phyloP scores from a whole-genome alignment of 2,888 invertebrate genomes.

The Pegoplata infirma region DNA sequence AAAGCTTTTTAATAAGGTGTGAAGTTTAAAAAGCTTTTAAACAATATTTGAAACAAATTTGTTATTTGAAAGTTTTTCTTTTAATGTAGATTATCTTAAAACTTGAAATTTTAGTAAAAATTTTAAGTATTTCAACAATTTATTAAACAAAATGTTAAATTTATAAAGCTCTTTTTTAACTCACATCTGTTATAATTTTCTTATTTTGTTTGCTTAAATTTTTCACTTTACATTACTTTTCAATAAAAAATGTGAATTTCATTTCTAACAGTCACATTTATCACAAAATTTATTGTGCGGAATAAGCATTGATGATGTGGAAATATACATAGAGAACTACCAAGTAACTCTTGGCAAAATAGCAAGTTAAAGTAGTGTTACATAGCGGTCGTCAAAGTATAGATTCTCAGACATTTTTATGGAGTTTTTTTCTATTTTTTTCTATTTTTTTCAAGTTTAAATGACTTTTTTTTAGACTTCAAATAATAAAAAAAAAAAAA shows the following conservation, averaged over 20 bases:
- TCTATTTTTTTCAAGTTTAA: background rate
- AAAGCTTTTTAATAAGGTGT: too few species aligned
- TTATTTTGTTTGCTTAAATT: constrained; percentile 25
- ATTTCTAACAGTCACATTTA: constrained; percentile 69
- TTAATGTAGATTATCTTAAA: too few species aligned
- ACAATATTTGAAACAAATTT: too few species aligned
- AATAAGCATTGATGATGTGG: constrained; percentile 78
- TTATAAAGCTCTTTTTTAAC: background rate
- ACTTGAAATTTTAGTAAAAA: too few species aligned
- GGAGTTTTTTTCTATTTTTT: background rate
- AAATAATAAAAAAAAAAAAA: background rate
- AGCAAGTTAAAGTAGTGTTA: background rate
- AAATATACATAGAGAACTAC: constrained; percentile 66
- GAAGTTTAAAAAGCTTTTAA: background rate
- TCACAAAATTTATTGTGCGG: constrained; percentile 78
- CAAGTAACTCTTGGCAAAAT: background rate
- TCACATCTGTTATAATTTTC: background rate
- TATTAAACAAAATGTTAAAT: too few species aligned
- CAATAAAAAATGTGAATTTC: constrained; percentile 47
- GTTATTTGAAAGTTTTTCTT: too few species aligned
- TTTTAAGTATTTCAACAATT: too few species aligned
- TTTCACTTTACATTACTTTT: constrained; percentile 42
- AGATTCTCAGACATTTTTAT: constrained; percentile 2
- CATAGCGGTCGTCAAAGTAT: background rate
- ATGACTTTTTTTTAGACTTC: background rate